Base-by-base conservation (phyloP, 1,140 invertebrate species). In the Adelges cooleyi region DNA sequence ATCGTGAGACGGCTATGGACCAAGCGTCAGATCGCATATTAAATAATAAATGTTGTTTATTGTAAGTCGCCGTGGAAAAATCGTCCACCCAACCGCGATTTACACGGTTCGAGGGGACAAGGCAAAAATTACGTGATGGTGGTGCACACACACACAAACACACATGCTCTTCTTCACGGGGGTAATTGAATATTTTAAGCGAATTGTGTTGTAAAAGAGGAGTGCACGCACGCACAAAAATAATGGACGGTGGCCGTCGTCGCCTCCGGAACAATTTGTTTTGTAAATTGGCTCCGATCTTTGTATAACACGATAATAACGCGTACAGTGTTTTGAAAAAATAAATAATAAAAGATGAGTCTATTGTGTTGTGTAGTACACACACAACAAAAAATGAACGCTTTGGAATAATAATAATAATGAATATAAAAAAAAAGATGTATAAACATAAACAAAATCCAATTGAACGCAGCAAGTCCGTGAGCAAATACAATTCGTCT, bases 401-500 rank as follows among this genome's bases (percentile, higher is more conserved):
- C 56, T 62, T 62, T 62, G 6, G 42, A 62, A 62, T 48, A 59
- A 59, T 59, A 46, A 59, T 46, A 25, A n/a, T n/a, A n/a, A n/a
- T n/a, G n/a, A n/a, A n/a, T n/a, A n/a, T n/a, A 59, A 59, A 13
- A 44, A 44, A 62, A 62, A 48, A 62, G 33, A 53, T 62, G 11
- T 62, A 62, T 62, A 62, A 62, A 62, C 56, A 62, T 48, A 62
- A 62, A 62, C 56, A 62, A 62, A 62, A 62, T 62, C 42, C 56
- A 62, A 62, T 62, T 62, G 42, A 62, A 62, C 56, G 8, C 29
- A 33, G 56, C 42, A 27, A 33, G 56, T 62, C 56, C 56, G 56
- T 62, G 56, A 62, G 56, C 56, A 62, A 62, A 62, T 62, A 62
- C 56, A 62, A 62, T 62, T 62, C 56, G 56, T 62, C 42, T 62